phyloP scores from a whole-genome alignment of 2,113 vertebrate species.

The Rhinolophus ferrumequinum region DNA sequence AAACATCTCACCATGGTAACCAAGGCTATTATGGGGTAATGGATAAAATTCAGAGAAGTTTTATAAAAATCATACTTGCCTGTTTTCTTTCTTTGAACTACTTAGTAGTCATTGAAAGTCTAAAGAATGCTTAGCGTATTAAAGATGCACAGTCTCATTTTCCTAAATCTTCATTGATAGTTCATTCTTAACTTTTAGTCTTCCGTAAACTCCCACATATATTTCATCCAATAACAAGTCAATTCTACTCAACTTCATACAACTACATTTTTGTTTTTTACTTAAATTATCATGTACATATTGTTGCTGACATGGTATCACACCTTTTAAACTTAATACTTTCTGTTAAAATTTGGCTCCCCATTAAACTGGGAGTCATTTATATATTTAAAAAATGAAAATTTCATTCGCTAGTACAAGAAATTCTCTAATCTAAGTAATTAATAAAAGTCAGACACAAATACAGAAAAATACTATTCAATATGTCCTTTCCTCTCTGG shows the following conservation, averaged over 20 bases:
- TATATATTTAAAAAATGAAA: conserved; percentile 27
- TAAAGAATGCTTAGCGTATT: neutral
- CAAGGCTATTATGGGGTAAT: neutral
- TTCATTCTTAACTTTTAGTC: neutral
- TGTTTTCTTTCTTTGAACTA: conserved; percentile 2
- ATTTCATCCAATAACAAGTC: neutral
- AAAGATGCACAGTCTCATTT: neutral
- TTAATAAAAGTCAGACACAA: conserved; percentile 58
- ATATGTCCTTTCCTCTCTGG: conserved; percentile 15
- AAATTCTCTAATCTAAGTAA: conserved; percentile 20
- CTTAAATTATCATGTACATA: neutral
- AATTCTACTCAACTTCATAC: neutral
- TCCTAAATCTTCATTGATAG: neutral
- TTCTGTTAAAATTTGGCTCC: conserved; percentile 27
- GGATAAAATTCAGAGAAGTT: neutral
- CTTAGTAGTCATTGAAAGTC: neutral
- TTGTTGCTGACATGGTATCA: neutral
- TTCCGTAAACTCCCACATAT: neutral
- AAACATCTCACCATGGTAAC: neutral
- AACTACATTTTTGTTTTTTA: conserved; percentile 18
- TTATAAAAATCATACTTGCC: neutral
- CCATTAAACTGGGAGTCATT: neutral
- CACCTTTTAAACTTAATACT: neutral
- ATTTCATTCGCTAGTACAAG: conserved; percentile 36
- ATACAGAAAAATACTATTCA: conserved; percentile 46